Percentiles rank a stretch among this genome's conserved stretches.
Conservation (phyloP, 1,140 invertebrate species). For the Wasmannia auropunctata region DNA sequence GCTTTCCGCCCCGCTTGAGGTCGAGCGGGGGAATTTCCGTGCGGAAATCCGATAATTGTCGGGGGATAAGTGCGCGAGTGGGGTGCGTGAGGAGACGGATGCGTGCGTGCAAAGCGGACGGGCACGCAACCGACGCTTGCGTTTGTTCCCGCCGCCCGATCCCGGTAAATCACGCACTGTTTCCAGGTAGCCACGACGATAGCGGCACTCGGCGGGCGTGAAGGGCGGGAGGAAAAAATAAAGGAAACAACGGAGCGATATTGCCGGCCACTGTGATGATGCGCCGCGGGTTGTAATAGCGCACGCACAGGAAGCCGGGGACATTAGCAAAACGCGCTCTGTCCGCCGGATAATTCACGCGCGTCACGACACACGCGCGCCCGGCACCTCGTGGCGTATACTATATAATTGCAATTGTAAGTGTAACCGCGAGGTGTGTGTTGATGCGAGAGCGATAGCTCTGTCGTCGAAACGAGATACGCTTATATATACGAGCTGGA, state of each 20-base stretch:
- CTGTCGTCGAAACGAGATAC: constrained; percentile 59
- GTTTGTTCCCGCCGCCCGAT: constrained; percentile 38
- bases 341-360: constrained; percentile 63
- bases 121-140: constrained; percentile 56
- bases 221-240: constrained; percentile 22
- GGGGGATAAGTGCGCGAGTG: constrained; percentile 61
- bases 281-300: constrained; percentile 49
- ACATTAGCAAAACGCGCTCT: constrained; percentile 63
- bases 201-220: background rate
- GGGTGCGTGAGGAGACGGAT: constrained; percentile 64
- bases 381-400: background rate
- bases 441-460: constrained; percentile 52
- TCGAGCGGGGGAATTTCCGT: constrained; percentile 54
- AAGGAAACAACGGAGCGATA: constrained; percentile 39
- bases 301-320: constrained; percentile 66
- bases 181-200: background rate
- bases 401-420: constrained; percentile 63
- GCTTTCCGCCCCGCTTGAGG: constrained; percentile 38
- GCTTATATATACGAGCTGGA: constrained; percentile 21
- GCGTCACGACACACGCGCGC: constrained; percentile 49
- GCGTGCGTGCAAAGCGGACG: constrained; percentile 63
- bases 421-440: constrained; percentile 21
- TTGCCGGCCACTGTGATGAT: constrained; percentile 49
- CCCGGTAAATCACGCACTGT: constrained; percentile 63
- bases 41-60: constrained; percentile 80